Evolutionary conservation across 2,797 vertebrate species (phyloP).

Genomic region (Chloroceryle inda): DNA sequence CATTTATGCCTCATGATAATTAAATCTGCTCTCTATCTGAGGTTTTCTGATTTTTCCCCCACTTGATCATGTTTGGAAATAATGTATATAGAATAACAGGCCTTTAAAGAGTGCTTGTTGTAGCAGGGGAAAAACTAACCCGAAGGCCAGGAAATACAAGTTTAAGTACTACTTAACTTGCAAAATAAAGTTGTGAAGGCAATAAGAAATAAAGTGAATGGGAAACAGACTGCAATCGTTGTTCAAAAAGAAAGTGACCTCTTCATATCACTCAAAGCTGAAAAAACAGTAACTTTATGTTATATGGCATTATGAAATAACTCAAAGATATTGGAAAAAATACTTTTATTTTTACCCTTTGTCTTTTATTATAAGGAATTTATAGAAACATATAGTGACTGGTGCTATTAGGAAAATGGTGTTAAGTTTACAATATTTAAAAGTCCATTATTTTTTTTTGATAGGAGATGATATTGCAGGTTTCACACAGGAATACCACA

Average conservation of each 20-base stretch:
- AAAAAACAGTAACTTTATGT: background rate
- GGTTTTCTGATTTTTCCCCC: background rate
- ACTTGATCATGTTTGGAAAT: background rate
- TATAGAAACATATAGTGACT: background rate
- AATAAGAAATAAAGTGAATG: background rate
- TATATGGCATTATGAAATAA: background rate
- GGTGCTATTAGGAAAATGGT: background rate
- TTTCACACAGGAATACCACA: background rate
- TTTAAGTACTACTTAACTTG: slow-evolving; percentile 38
- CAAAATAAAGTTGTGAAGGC: slow-evolving; percentile 48
- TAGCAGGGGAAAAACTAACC: background rate
- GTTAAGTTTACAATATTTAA: background rate
- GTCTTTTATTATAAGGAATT: background rate
- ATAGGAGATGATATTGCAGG: background rate
- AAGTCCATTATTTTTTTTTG: background rate
- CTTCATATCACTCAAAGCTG: slow-evolving; percentile 9
- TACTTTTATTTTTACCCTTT: background rate
- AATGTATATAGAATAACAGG: background rate
- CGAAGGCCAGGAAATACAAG: slow-evolving; percentile 27
- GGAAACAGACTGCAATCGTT: background rate
- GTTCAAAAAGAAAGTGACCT: background rate
- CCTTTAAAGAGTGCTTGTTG: background rate
- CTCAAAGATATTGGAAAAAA: background rate
- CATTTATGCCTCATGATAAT: background rate
- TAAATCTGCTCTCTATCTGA: background rate